These are phyloP conservation scores for Eristalis intricaria DNA, from an alignment of 2,888 invertebrate species.

Conservation along the genomic window DNA sequence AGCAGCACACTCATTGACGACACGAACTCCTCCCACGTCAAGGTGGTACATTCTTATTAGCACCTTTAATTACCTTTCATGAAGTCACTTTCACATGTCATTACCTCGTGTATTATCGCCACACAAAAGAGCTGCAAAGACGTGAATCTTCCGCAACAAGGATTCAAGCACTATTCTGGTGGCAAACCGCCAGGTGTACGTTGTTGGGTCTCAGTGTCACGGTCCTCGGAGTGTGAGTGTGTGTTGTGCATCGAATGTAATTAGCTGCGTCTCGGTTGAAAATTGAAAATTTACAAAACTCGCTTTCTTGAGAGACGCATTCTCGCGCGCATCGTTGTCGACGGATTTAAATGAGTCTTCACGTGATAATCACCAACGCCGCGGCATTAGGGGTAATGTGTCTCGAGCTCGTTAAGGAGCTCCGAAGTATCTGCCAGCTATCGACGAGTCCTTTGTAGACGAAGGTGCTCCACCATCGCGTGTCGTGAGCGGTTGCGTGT, in stretches of 20 bases:
- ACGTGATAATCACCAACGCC: conserved; percentile 48
- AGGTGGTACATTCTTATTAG: conserved; percentile 62
- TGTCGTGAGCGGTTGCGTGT: conserved; percentile 50
- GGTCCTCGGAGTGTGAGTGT: background rate
- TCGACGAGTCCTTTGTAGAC: background rate
- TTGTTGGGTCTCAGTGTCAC: conserved; percentile 37
- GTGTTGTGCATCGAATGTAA: background rate
- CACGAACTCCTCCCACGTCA: conserved; percentile 9
- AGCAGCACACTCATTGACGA: conserved; percentile 14
- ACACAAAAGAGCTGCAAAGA: conserved; percentile 20
- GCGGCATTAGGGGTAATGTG: conserved; percentile 49
- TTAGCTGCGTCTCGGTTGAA: background rate
- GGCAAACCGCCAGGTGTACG: conserved; percentile 44
- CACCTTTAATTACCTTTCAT: conserved; percentile 71
- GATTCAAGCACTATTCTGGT: conserved; percentile 24
- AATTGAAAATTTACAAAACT: conserved; percentile 45
- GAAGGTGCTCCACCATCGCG: conserved; percentile 35
- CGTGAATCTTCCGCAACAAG: conserved; percentile 19
- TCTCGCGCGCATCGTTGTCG: background rate
- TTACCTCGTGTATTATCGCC: conserved; percentile 57
- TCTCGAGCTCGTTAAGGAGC: conserved; percentile 59
- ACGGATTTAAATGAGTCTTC: conserved; percentile 50
- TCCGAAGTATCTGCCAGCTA: conserved; percentile 55
- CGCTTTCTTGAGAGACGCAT: conserved; percentile 21
- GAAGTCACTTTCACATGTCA: conserved; percentile 70